phyloP scores from a whole-genome alignment of 2,888 invertebrate species.

The Lypha dubia region DNA sequence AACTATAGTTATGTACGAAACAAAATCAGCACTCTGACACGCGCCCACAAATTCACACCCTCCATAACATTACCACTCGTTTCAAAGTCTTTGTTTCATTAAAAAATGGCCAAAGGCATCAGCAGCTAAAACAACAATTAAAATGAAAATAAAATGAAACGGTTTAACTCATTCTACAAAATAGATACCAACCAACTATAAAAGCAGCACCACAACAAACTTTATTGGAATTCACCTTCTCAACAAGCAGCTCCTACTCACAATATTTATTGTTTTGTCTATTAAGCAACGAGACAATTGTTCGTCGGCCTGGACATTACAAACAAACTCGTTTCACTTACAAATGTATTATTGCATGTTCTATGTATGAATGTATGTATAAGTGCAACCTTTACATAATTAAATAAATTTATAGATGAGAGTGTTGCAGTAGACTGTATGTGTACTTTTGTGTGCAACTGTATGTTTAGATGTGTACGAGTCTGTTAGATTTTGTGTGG shows the following conservation, averaged over 20 bases:
- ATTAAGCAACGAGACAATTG: neutral
- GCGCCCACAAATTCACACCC: neutral
- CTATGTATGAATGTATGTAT: neutral
- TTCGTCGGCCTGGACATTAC: neutral
- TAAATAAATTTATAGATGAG: slow-evolving; percentile 41
- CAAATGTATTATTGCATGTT: neutral
- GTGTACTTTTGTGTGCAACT: neutral
- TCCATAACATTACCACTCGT: neutral
- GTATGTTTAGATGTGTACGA: neutral
- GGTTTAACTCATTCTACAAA: slow-evolving; percentile 52
- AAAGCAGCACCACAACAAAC: slow-evolving; percentile 4
- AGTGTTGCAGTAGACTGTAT: neutral
- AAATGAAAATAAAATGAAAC: slow-evolving; percentile 35
- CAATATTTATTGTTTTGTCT: slow-evolving; percentile 12
- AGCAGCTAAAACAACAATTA: slow-evolving; percentile 50
- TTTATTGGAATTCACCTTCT: neutral
- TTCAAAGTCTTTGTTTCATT: slow-evolving; percentile 49
- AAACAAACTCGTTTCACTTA: neutral
- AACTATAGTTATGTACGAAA: too few relatives aligned
- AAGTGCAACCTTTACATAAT: slow-evolving; percentile 8
- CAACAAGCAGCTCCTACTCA: neutral
- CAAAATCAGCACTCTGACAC: too few relatives aligned
- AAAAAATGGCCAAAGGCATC: slow-evolving; percentile 56
- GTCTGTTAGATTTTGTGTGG: neutral
- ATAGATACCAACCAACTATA: slow-evolving; percentile 29